Base-by-base conservation (phyloP, 2,888 invertebrate genomes). In the Patella ulyssiponensis region DNA sequence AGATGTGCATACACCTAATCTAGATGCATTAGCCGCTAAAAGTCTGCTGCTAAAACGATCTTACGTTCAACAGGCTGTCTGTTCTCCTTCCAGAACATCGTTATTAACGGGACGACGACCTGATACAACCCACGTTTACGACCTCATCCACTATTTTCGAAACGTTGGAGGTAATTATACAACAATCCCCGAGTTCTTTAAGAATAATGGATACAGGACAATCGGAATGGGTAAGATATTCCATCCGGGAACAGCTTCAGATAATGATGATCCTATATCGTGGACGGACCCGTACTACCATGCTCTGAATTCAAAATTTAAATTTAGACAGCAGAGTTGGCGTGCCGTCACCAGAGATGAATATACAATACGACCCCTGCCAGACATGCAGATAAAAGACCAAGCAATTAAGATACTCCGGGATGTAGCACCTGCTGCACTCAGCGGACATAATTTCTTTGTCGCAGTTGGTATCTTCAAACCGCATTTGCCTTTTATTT, bases 401-500 rank as follows among this genome's bases (percentile, higher is more conserved):
- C 70, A 77, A 51, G 83, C 84, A 5, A 71, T 83, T 9, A 73
- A 79, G 20, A 76, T 72, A 5, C 73, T 84, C 7, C 56, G 69
- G 23, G 69, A 75, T 17, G 58, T 83, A 20, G 78, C 81, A 3
- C 15, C 77, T n/a, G 17, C 72, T 3, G 70, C 80, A 11, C 70
- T 76, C 20, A 70, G 58, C 12, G 77, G 69, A 3, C 71, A 77
- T 33, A 83, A 83, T 0, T 82, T 85, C 77, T 85, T 85, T 69
- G 56, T 85, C 23, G 85, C 85, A 14, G 82, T 82, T 3, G 85
- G 85, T 1, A 82, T 83, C 77, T 77, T 77, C 33, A 83, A 81
- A 74, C 84, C 83, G 14, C 84, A 85, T 72, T 74, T 85, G n/a
- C 84, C 84, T 0, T 85, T 83, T 71, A 52, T 81, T 14, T 84